phyloP scores from a whole-genome alignment of 2,797 vertebrate species.

The Malacoraja senta region DNA sequence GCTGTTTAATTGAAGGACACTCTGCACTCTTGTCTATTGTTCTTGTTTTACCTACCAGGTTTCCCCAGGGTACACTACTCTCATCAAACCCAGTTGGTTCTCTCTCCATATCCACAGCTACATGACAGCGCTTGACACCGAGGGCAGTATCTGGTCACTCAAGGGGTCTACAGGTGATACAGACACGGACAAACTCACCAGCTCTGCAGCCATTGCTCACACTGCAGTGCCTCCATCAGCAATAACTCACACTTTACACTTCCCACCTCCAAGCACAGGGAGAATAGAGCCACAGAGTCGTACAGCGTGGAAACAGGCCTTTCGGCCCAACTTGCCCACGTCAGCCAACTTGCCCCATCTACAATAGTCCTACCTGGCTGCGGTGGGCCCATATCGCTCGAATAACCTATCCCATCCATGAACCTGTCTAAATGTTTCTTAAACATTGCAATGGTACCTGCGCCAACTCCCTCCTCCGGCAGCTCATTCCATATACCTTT shows the following conservation, averaged over 20 bases:
- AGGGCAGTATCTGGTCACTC: not conserved
- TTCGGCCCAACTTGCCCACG: too few relatives aligned
- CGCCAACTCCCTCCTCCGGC: too few relatives aligned
- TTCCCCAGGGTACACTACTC: not conserved
- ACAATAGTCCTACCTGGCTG: too few relatives aligned
- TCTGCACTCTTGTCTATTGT: not conserved
- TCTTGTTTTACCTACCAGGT: not conserved
- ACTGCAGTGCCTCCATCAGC: not conserved
- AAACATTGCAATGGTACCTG: too few relatives aligned
- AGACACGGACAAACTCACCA: not conserved
- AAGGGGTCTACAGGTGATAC: not conserved
- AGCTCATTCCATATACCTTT: too few relatives aligned
- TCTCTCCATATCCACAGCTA: not conserved
- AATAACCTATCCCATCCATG: too few relatives aligned
- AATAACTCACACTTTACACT: not conserved
- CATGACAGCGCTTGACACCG: not conserved
- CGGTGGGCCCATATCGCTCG: too few relatives aligned
- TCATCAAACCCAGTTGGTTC: not conserved
- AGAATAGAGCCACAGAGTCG: too few relatives aligned
- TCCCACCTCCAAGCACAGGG: too few relatives aligned
- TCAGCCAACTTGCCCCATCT: too few relatives aligned
- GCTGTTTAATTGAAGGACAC: not conserved
- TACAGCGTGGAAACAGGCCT: too few relatives aligned
- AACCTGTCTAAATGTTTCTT: too few relatives aligned
- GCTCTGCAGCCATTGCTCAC: not conserved